Evolutionary conservation across 2,888 invertebrate species (phyloP), one percentile per base, ranked within the genome.

Genomic region (Chorisops tibialis): DNA sequence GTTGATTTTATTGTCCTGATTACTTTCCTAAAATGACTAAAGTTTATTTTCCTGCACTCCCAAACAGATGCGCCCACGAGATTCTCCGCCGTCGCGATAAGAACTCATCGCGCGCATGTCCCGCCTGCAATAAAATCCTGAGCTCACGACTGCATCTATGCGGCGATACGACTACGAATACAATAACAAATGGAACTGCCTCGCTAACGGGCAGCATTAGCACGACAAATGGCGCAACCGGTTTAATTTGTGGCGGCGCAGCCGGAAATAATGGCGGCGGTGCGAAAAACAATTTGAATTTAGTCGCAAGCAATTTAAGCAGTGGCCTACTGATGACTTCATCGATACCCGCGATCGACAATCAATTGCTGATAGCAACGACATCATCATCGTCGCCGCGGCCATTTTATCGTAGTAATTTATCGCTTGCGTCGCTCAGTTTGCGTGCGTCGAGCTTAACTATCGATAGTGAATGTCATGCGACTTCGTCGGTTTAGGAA

Each of bases 121-220:
- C 88, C 1, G 87, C 87, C 69, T 88, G 87, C 70, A 87, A 86
- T 72, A 84, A 85, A 68, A 80, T 87, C 52, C 81, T 85, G 65
- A 84, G 83, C 71, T 87, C 87, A 48, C 80, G 86, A 50, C 77
- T 87, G 63, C 86, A 87, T 72, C 79, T 87, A 4, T 75, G 72
- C 56, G 71, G 70, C 21, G 67, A 67, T 19, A 35, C 67, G 47
- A 61, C 67, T 35, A 49, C 62, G 7, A 63, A 9, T 64, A 68
- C 35, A 38, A 56, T 47, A 22, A 41, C 18, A 62, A 51, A 59
- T 16, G 41, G 38, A 48, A 30, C 5, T 9, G 56, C 12, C 30
- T 56, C 56, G 2, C 18, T 56, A 43, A 43, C 56, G 19, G 56
- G 56, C 14, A 56, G 56, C 30, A 60, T 48, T 45, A 65, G n/a